Base-by-base conservation (phyloP, 2,888 invertebrate species). In the Drosophila nr. medialis region DNA sequence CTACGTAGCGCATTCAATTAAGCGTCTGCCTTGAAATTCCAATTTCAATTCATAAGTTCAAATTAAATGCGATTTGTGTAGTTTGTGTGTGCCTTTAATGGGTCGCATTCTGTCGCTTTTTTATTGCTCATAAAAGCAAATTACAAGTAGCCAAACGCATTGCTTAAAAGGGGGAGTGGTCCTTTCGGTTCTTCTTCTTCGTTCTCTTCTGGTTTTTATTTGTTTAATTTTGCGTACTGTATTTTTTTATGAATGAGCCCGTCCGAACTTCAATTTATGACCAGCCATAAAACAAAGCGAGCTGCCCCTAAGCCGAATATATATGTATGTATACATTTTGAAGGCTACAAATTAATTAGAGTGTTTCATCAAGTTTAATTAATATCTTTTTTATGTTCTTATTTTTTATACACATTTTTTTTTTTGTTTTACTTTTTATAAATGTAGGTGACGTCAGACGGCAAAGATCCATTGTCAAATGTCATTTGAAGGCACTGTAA, bases 121-220 rank as follows among this genome's bases (percentile, higher is more conserved):
- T 83, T 79, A 83, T 83, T 64, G 84, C 40, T 63, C 84, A 75
- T 81, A 70, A 83, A 83, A 79, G 63, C 64, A 65, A 75, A 75
- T 81, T 77, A 81, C 69, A 70, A 53, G 51, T 38, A 40, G 54
- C 63, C 27, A 58, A 45, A 60, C 56, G 55, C 40, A 73, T 61
- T 64, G 64, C 54, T 40, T 18, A 29, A 36, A 21, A 34, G 32
- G 42, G 70, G 65, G 65, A 51, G 62, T 11, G 27, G 27, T 21
- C 42, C 21, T 21, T 21, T 6, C 21, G 0, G 42, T 21, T 42
- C 2, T 6, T 42, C 0, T 18, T 40, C 1, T 4, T 10, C 40
- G 1, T 40, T 10, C 10, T n/a, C n/a, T 4, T n/a, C 10, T 40
- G 1, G 4, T 13, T 21, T n/a, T 42, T 34, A 29, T 32, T 51